Evolutionary conservation across 1,140 invertebrate species (phyloP), one percentile per base, ranked within the genome.

Genomic region (Gonatopus flavifemur): DNA sequence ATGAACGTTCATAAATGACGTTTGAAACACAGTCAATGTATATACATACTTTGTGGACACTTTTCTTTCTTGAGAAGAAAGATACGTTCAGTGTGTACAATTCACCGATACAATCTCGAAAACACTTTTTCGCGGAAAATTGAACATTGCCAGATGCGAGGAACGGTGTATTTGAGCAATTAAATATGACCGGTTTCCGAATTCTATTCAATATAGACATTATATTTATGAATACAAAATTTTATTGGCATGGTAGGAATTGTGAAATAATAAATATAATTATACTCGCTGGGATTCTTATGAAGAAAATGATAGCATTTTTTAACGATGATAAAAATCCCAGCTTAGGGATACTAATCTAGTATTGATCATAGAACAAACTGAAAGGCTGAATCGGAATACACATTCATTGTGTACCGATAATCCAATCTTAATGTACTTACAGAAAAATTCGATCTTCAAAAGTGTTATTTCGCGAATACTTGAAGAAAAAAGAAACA

Each of bases 31-130:
- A 28, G 30, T 25, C 16, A 19, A n/a, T n/a, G n/a, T n/a, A n/a
- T n/a, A n/a, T n/a, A n/a, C n/a, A n/a, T n/a, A 41, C 31, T 13
- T 50, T 48, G 37, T 63, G 59, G 52, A 71, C 62, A 64, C 62
- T 65, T 73, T 62, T 62, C 62, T 72, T 68, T 67, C 64, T 64
- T 45, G 33, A 35, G 40, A 40, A 66, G 69, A 72, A 71, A 70
- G 68, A 70, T 74, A 61, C 69, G 74, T 74, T 69, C 72, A 69
- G 50, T 66, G 49, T 59, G 37, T 59, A 59, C 60, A 52, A 49
- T 62, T 54, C 35, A 16, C 13, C 20, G n/a, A n/a, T n/a, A n/a
- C n/a, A n/a, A n/a, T n/a, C n/a, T n/a, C n/a, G n/a, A n/a, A n/a
- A 49, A 39, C 16, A 39, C 35, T 49, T 37, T 57, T 39, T 50